Evolutionary conservation across 2,797 vertebrate species (phyloP).

Genomic region (Ataeniobius toweri): DNA sequence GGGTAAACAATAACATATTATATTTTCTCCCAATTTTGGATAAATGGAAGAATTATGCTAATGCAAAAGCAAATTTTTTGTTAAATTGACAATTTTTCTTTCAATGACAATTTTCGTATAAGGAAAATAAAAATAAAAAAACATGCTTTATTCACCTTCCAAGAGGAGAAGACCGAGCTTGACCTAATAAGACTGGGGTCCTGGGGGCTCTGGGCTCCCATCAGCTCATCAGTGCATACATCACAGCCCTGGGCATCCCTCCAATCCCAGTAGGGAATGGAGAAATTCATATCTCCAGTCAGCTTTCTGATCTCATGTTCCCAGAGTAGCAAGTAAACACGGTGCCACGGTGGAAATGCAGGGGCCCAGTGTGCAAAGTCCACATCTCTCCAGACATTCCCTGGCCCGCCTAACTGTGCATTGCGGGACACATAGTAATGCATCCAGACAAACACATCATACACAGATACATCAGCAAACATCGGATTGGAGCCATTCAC

Average conservation of each 20-base stretch:
- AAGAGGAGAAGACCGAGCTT: slow-evolving; percentile 91
- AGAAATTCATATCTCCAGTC: slow-evolving; percentile 86
- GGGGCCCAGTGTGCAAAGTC: slow-evolving; percentile 96
- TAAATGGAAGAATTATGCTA: not conserved
- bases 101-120: not conserved
- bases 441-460: slow-evolving; percentile 95
- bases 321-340: slow-evolving; percentile 89
- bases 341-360: slow-evolving; percentile 92
- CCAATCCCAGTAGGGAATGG: slow-evolving; percentile 97
- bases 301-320: slow-evolving; percentile 89
- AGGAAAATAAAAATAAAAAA: not conserved
- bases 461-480: slow-evolving; percentile 85
- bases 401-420: slow-evolving; percentile 83
- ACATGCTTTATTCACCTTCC: slow-evolving; percentile 83
- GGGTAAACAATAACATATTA: too few relatives aligned
- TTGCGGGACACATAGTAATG: slow-evolving; percentile 93
- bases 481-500: slow-evolving; percentile 85
- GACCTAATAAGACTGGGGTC: slow-evolving; percentile 86
- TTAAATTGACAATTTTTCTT: not conserved
- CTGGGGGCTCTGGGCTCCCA: slow-evolving; percentile 83
- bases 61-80: too few relatives aligned
- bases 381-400: slow-evolving; percentile 84
- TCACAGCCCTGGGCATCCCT: slow-evolving; percentile 85
- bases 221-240: slow-evolving; percentile 90
- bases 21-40: not conserved